Percentiles rank a stretch among this genome's conserved stretches.
Conservation (phyloP, 2,797 vertebrate genomes). For the Sylvilagus floridanus region DNA sequence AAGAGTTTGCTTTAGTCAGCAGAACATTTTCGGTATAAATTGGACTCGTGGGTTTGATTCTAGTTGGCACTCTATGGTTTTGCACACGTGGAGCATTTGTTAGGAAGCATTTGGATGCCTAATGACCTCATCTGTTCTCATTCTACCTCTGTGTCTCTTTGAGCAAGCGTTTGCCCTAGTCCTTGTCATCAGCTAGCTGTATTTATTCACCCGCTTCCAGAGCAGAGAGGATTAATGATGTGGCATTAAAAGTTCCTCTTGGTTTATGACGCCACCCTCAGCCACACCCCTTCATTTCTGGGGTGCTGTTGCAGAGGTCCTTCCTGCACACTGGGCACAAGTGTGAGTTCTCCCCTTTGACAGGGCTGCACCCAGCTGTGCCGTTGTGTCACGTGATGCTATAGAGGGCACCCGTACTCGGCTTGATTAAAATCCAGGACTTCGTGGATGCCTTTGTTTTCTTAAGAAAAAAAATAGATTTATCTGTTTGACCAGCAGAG, state of each 20-base stretch:
- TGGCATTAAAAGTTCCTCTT: neutral
- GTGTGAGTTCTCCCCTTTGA: neutral
- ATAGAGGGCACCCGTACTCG: no score
- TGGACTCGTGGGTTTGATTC: neutral
- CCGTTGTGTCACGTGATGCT: no score
- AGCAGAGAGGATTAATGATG: neutral
- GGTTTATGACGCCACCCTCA: no score
- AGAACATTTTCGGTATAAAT: slow-evolving; percentile 36
- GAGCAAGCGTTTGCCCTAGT: neutral
- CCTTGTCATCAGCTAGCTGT: slow-evolving; percentile 4
- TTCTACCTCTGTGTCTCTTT: neutral
- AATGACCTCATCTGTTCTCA: neutral
- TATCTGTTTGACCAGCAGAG: no score
- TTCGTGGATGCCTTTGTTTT: no score
- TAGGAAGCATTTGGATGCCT: neutral
- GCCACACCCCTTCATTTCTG: neutral
- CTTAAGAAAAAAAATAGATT: no score
- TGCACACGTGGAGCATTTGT: neutral
- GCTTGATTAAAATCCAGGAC: no score
- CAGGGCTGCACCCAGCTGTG: neutral
- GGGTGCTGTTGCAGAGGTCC: neutral
- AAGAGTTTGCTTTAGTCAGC: slow-evolving; percentile 53
- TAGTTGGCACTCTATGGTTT: neutral
- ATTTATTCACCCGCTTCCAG: neutral
- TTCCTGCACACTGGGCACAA: neutral